phyloP scores from a whole-genome alignment of 2,888 invertebrate genomes.

The Diplazon laetatorius region DNA sequence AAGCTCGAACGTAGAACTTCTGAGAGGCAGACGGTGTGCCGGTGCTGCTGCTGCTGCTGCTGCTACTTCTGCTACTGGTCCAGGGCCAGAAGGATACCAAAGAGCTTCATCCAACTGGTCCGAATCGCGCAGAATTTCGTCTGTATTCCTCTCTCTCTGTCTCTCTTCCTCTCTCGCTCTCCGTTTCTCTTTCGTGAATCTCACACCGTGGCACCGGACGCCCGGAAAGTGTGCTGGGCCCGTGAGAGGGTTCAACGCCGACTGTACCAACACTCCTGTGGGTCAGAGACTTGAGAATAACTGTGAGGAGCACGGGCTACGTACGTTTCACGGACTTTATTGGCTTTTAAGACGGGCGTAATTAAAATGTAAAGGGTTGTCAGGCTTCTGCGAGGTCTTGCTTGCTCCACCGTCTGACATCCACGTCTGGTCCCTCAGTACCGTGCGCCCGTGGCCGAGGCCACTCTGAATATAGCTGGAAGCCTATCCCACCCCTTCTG shows the following conservation, averaged over 20 bases:
- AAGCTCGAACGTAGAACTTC: slow-evolving; percentile 74
- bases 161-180: no score
- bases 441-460: slow-evolving; percentile 47
- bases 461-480: slow-evolving; percentile 47
- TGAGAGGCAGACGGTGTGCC: slow-evolving; percentile 70
- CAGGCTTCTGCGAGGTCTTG: slow-evolving; percentile 67
- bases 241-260: slow-evolving; percentile 15
- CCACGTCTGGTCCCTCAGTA: slow-evolving; percentile 59
- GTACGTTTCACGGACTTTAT: slow-evolving; percentile 74
- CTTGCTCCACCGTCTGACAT: slow-evolving; percentile 39
- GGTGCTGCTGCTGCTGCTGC: slow-evolving; percentile 37
- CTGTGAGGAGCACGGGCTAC: slow-evolving; percentile 66
- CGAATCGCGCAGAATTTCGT: slow-evolving; percentile 45
- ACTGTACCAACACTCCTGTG: slow-evolving; percentile 43
- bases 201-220: not conserved
- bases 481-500: slow-evolving; percentile 40
- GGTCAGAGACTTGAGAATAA: slow-evolving; percentile 69
- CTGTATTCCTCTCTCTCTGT: slow-evolving; percentile 49
- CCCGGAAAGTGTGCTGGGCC: slow-evolving; percentile 41
- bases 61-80: slow-evolving; percentile 36
- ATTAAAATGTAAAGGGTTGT: slow-evolving; percentile 80
- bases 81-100: slow-evolving; percentile 38
- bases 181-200: slow-evolving; percentile 31
- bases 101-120: slow-evolving; percentile 49
- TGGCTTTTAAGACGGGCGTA: slow-evolving; percentile 79